Conservation (phyloP, 2,113 vertebrate species). For the Narcine bancroftii region DNA sequence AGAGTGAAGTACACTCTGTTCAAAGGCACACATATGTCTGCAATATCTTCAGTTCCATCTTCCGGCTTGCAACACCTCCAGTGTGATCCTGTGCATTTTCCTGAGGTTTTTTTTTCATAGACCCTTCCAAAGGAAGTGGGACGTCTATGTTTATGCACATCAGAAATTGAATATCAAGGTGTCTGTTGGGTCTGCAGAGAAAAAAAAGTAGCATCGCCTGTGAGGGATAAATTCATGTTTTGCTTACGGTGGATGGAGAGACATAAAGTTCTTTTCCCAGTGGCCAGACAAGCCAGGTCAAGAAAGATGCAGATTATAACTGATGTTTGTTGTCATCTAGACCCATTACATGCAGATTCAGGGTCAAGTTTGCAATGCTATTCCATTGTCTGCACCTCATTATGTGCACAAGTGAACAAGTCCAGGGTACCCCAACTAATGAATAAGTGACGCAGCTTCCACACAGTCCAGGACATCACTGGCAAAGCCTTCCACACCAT, state of each 20-base stretch:
- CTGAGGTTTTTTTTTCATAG: neutral
- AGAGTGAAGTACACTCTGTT: neutral
- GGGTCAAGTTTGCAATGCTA: too few relatives aligned
- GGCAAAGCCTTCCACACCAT: too few relatives aligned
- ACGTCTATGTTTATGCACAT: neutral
- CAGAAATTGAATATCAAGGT: neutral
- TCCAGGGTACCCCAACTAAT: too few relatives aligned
- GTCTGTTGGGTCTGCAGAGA: neutral
- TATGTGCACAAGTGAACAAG: too few relatives aligned
- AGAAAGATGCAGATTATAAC: too few relatives aligned
- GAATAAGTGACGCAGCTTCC: too few relatives aligned
- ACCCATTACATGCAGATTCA: too few relatives aligned
- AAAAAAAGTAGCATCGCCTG: neutral
- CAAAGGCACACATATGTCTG: neutral
- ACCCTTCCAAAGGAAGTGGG: neutral
- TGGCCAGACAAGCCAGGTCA: too few relatives aligned
- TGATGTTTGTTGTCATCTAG: too few relatives aligned
- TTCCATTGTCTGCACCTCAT: too few relatives aligned
- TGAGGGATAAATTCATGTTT: neutral
- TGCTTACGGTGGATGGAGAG: neutral
- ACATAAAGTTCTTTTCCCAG: neutral
- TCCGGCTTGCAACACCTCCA: neutral
- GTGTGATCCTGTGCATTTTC: neutral
- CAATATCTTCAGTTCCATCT: neutral
- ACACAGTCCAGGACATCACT: too few relatives aligned